phyloP scores from a whole-genome alignment of 2,113 vertebrate genomes.

The Psilopsiagon aurifrons region DNA sequence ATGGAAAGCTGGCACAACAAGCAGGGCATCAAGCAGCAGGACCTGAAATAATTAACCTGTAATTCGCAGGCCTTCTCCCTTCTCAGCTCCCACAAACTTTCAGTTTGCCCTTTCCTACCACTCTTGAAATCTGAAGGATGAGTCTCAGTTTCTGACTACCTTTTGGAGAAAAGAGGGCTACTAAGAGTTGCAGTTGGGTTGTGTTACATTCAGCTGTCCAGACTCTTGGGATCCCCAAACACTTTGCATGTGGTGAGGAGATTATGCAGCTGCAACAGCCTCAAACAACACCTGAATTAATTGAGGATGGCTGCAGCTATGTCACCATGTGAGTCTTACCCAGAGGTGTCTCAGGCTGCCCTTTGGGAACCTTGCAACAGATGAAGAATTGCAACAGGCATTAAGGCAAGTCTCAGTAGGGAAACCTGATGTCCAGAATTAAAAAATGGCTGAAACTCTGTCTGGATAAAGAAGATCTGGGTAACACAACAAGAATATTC shows the following conservation, averaged over 20 bases:
- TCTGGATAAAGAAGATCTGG: background rate
- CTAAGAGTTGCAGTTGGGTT: background rate
- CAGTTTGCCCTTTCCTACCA: background rate
- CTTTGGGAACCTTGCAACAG: background rate
- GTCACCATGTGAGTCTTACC: background rate
- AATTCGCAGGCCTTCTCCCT: background rate
- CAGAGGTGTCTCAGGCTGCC: background rate
- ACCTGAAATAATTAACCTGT: conserved; percentile 7
- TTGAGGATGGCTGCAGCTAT: background rate
- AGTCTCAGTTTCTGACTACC: background rate
- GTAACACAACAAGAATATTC: background rate
- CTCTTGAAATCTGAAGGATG: background rate
- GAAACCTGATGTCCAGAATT: background rate
- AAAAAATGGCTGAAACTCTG: background rate
- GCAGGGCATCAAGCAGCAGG: background rate
- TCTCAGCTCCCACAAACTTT: background rate
- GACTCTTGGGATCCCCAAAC: background rate
- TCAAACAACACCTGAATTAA: background rate
- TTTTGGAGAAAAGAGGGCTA: background rate
- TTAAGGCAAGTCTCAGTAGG: accelerated
- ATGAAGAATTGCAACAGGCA: background rate
- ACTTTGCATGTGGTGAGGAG: background rate
- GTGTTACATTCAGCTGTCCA: background rate
- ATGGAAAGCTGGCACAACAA: conserved; percentile 39
- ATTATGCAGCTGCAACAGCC: background rate